A percentile compares a stretch with the other conserved stretches of the same genome.
Evolutionary conservation across 64 coral and sea anemone species (phyloP).

Genomic region (Astreopora myriophthalma): DNA sequence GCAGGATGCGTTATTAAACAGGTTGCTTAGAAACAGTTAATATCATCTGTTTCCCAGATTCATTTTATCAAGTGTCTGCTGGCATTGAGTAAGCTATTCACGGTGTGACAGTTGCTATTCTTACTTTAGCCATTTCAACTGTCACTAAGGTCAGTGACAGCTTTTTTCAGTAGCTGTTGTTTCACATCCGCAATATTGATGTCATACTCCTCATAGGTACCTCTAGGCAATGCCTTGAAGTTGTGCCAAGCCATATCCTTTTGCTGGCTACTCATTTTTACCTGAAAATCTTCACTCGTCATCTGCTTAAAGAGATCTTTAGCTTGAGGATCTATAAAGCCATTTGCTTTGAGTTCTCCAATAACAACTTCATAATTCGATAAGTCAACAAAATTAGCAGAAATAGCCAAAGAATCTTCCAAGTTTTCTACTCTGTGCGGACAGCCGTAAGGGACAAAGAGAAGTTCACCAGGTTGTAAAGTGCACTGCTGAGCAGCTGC

Average conservation of each 20-base stretch:
- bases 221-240: slow-evolving; percentile 49
- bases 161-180: too few species aligned
- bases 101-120: too few species aligned
- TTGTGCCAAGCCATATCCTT: slow-evolving; percentile 46
- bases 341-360: slow-evolving; percentile 45
- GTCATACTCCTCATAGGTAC: slow-evolving; percentile 30
- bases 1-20: too few species aligned
- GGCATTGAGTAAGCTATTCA: too few species aligned
- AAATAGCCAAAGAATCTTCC: slow-evolving; percentile 64
- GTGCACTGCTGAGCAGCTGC: slow-evolving; percentile 29
- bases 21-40: too few species aligned
- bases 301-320: slow-evolving; percentile 32
- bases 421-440: slow-evolving; percentile 68
- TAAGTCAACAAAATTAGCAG: slow-evolving; percentile 64
- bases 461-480: slow-evolving; percentile 55
- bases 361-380: slow-evolving; percentile 50
- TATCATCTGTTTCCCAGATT: too few species aligned
- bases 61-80: too few species aligned
- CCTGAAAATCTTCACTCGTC: slow-evolving; percentile 2
- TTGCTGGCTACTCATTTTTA: slow-evolving; percentile 59
- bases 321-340: slow-evolving; percentile 12
- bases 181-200: background rate
- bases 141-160: background rate
- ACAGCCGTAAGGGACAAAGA: slow-evolving; percentile 63
- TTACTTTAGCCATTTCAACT: background rate